Base-by-base conservation (phyloP, 2,888 invertebrate genomes). In the Caenorhabditis sp. region DNA sequence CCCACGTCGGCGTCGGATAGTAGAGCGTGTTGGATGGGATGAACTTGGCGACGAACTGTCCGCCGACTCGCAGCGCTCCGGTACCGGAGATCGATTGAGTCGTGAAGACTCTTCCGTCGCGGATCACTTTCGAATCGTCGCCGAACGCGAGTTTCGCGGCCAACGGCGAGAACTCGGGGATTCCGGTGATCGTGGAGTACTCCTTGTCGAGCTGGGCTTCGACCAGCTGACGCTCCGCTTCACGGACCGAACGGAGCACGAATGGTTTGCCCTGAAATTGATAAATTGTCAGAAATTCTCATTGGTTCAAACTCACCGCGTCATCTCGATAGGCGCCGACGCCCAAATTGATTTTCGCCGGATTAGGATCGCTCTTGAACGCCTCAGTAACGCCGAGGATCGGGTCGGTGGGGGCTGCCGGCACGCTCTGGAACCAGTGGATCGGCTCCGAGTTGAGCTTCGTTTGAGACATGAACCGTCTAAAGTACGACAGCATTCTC, bases 301-400 rank as follows among this genome's bases (percentile, higher is more conserved):
- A 37, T 37, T n/a, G n/a, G n/a, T 22, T 39, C 6, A 5, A 43
- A 4, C 56, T 43, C 46, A 85, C 85, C 72, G 94, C 93, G 89
- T 99, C 98, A 90, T 98, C 97, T 83, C 99, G 93, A 90, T 99
- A 99, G 9, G 99, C 97, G 35, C 91, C 91, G 13, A 91, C 91
- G 24, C 89, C 89, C 39, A 99, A 92, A 90, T 99, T 99, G 78
- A 99, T 94, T 91, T 99, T 99, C 84, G 95, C 95, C 0, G 95
- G 93, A 89, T 95, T 94, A 3, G 92, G 91, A 90, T 99, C 98
- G 77, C 91, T 92, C 52, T 82, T 83, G 91, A 92, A 99, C 0
- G 98, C 98, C 90, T 99, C 99, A 0, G 96, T 94, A 39, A 99
- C 94, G 30, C 99, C 99, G 53, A 99, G 91, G 91, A 99, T 99